Base-by-base conservation (phyloP, 2,888 invertebrate species). In the Stegana nigrithorax region DNA sequence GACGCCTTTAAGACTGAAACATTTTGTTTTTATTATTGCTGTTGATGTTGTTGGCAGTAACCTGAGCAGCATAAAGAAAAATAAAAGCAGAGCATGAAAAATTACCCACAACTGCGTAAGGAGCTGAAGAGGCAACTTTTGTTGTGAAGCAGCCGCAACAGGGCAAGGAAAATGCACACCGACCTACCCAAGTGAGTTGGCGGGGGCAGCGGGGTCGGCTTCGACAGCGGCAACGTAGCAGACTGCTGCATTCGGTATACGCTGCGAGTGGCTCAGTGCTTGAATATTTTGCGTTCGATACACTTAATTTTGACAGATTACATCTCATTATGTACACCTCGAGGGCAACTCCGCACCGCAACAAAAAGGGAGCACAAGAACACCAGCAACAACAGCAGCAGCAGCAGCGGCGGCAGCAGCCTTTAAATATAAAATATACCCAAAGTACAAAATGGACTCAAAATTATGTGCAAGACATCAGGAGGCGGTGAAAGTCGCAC, bases 231-330 rank as follows among this genome's bases (percentile, higher is more conserved):
- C 39, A 39, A n/a, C 14, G 17, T n/a, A 2, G 14, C n/a, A 39
- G 14, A 8, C n/a, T 39, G 39, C n/a, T 39, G 45, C 23, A 47
- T 47, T 17, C n/a, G 0, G 23, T 45, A n/a, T 17, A 5, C 17
- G 12, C 45, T 17, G 10, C 5, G n/a, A 12, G 19, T 17, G 12
- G 45, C 23, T 45, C 17, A 12, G n/a, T 47, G 47, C 36, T 39
- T 39, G 53, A 57, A 62, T 58, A 62, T 58, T 62, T 62, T 65
- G 47, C 69, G 63, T 61, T 71, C 70, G 79, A 77, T 74, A 72
- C 78, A 77, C 78, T 80, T 82, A 75, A 81, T 81, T 82, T 82
- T 81, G 83, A 82, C 80, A 83, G 83, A 81, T 81, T 81, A 81
- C 81, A 81, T 81, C 83, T 82, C 81, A 81, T 82, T 81, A 82